Conservation (phyloP, 1,140 invertebrate genomes). For the Drepana arcuata region DNA sequence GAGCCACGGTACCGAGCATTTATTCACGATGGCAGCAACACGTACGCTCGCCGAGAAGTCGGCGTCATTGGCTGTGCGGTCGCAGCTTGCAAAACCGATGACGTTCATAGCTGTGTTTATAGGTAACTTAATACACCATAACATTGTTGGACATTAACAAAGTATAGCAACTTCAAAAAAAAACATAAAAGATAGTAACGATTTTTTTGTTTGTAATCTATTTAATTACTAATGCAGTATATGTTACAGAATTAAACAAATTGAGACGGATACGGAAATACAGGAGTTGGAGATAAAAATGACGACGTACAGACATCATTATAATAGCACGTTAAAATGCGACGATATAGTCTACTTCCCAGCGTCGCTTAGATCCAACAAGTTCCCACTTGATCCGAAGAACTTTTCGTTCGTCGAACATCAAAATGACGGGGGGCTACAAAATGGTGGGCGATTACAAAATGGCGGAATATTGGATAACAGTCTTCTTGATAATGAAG, state of each 20-base stretch:
- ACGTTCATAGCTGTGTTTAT: slow-evolving; percentile 30
- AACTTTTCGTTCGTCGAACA: slow-evolving; percentile 29
- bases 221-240: too few species aligned
- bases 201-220: too few species aligned
- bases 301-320: slow-evolving; percentile 29
- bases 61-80: slow-evolving; percentile 30
- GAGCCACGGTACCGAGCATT: slow-evolving; percentile 34
- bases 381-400: slow-evolving; percentile 33
- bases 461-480: slow-evolving; percentile 8
- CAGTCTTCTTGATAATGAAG: too few species aligned
- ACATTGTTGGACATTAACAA: too few species aligned
- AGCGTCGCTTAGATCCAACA: slow-evolving; percentile 31
- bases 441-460: slow-evolving; percentile 7
- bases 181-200: too few species aligned
- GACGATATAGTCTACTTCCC: slow-evolving; percentile 41
- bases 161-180: too few species aligned
- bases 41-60: slow-evolving; percentile 25
- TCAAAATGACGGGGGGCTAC: slow-evolving; percentile 7
- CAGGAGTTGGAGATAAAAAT: slow-evolving; percentile 46
- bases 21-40: slow-evolving; percentile 33
- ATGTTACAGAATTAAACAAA: slow-evolving; percentile 38
- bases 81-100: slow-evolving; percentile 36
- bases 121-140: too few species aligned
- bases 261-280: slow-evolving; percentile 21
- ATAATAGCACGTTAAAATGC: slow-evolving; percentile 39